Base-by-base conservation (phyloP, 2,888 invertebrate genomes). In the Exephanes ischioxanthus region DNA sequence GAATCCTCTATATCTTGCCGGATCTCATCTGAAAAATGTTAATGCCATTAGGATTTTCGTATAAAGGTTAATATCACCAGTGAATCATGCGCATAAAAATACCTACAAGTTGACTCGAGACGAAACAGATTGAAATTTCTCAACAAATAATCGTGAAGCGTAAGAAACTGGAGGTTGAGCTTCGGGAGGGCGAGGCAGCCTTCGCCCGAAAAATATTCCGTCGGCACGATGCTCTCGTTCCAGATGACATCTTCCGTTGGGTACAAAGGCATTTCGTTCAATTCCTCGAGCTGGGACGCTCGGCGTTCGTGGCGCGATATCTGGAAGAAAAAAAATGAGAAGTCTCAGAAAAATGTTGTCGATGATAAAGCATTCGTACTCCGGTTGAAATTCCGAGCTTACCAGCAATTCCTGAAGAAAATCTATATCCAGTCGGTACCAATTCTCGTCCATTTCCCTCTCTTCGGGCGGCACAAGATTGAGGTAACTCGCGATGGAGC, bases 181-280 rank as follows among this genome's bases (percentile, higher is more conserved):
- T 99, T 99, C 0, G 99, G 99, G 87, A 99, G 95, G 0, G 99
- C 99, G 48, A 99, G 95, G 90, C 98, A 98, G 26, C 97, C 98
- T 94, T 99, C 99, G 0, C 99, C 99, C 61, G 98, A 98, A 94
- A 98, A 99, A 93, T 99, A 99, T 91, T 99, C 99, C 0, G 98
- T 98, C 0, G 99, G 99, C 0, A 99, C 99, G 63, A 99, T 96
- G 93, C 99, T 99, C 94, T 99, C 99, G 94, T 99, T 98, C 99
- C 99, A 99, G 90, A 99, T 98, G 2, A 99, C 97, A 84, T 98
- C 97, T 94, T 99, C 99, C 0, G 99, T 99, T 0, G 99, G 99
- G 93, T 99, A 99, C 0, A 99, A 95, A 0, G 99, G 99, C 98
- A 99, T 99, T 90, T 98, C 97, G 94, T 99, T 99, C 14, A 99